Evolutionary conservation across 2,113 vertebrate genomes (phyloP), one percentile per base, ranked within the genome.

Genomic region (Cervus canadensis): DNA sequence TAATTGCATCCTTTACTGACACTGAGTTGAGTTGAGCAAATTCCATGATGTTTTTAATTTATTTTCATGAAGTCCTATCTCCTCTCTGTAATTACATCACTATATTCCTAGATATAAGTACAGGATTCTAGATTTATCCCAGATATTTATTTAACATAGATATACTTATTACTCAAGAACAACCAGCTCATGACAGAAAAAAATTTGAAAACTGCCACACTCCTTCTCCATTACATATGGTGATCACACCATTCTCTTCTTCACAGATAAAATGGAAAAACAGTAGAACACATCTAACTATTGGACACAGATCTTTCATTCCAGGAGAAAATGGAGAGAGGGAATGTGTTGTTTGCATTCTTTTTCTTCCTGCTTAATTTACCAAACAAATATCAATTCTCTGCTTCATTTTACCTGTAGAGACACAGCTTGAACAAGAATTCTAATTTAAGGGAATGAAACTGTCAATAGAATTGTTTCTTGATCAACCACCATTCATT

Each of bases 331-430:
- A 87, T 9, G 13, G 4, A 95, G n/a, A 85, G 6, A 91, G 13
- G 3, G 26, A 83, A 86, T 16, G 48, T 16, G 17, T 43, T 76
- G 40, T 89, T 94, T 4, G 3, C 15, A 52, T 33, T 87, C 12
- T 79, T 76, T 89, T 62, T 95, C 36, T 86, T 95, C 88, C 25
- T 40, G 40, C 57, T 94, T 95, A 50, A 59, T 87, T 92, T 92
- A 83, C 30, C 26, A 92, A 94, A 82, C 4, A 86, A 91, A 64
- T 89, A 86, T 36, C 13, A 87, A 87, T 78, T 83, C 16, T 87
- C 57, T 84, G 48, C 33, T 71, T 81, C 2, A 1, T 94, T 96
- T 95, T 96, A 84, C 50, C 87, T 81, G 11, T 25, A 21, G 7
- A 93, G 45, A 87, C 45, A 83, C 7, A 91, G 50, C 25, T 83